These are phyloP conservation scores for Pectinophora gossypiella DNA, from an alignment of 1,140 invertebrate species.

Conservation along the genomic window DNA sequence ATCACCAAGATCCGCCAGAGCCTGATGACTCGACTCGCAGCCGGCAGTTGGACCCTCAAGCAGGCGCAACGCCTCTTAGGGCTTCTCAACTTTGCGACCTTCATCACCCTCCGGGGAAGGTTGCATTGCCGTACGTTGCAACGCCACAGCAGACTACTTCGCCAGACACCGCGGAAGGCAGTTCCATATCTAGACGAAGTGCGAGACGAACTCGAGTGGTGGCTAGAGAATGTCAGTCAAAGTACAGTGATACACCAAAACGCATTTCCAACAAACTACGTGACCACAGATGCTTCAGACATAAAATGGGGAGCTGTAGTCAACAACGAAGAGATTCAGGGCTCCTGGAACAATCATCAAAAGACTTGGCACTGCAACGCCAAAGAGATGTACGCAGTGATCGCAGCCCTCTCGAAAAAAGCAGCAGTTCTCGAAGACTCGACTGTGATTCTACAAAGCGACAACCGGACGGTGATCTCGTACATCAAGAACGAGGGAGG, in stretches of 20 bases:
- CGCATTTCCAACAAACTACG: not conserved
- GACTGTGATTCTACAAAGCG: not conserved
- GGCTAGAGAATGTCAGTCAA: not conserved
- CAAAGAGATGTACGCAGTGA: not conserved
- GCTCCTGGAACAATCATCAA: not conserved
- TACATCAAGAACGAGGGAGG: not conserved
- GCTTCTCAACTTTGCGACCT: conserved; percentile 60
- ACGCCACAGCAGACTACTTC: conserved; percentile 22
- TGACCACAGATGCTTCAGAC: not conserved
- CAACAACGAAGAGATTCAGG: not conserved
- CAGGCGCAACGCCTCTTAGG: not conserved
- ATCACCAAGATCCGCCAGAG: not conserved
- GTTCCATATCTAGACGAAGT: not conserved
- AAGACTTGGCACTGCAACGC: not conserved
- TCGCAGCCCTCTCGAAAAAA: not conserved
- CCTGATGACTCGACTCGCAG: not conserved
- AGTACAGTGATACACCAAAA: not conserved
- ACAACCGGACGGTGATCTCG: not conserved
- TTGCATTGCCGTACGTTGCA: conserved; percentile 29
- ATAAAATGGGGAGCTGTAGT: not conserved
- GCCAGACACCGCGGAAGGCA: conserved; percentile 2
- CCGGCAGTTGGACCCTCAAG: not conserved
- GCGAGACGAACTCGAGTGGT: no score
- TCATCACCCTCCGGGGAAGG: conserved; percentile 71
- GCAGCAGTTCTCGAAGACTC: not conserved